These are phyloP conservation scores for Zosterops pallidus DNA, from an alignment of 2,113 vertebrate species.

Conservation along the genomic window DNA sequence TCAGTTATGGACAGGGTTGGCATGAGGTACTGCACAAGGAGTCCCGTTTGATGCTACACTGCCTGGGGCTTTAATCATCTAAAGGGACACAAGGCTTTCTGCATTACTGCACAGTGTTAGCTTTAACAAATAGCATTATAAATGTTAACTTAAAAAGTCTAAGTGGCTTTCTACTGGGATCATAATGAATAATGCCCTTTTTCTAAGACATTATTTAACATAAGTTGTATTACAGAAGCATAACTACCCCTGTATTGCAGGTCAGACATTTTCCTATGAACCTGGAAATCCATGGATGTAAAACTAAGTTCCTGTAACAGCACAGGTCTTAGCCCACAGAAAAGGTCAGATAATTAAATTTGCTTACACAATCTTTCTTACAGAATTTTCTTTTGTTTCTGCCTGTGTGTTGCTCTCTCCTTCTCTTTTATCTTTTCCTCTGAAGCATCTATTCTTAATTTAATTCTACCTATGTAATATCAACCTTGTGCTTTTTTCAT, in stretches of 20 bases:
- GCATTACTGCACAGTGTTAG: not conserved
- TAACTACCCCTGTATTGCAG: not conserved
- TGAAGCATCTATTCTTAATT: not conserved
- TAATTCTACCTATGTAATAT: not conserved
- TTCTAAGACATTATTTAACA: not conserved
- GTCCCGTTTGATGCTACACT: not conserved
- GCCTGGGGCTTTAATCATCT: rapidly evolving
- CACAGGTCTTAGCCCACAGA: not conserved
- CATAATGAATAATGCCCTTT: not conserved
- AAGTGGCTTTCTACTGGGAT: not conserved
- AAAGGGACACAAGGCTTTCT: not conserved
- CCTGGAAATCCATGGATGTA: not conserved
- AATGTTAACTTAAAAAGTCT: not conserved
- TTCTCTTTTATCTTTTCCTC: not conserved
- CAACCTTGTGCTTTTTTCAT: not conserved
- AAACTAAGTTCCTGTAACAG: not conserved
- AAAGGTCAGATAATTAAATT: not conserved
- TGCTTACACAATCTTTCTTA: not conserved
- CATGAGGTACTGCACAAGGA: not conserved
- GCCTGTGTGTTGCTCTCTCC: not conserved
- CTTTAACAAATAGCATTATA: not conserved
- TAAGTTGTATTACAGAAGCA: not conserved
- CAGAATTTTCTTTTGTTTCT: not conserved
- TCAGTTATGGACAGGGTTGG: rapidly evolving
- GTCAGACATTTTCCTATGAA: not conserved